Evolutionary conservation across 2,797 vertebrate genomes (phyloP).

Genomic region (Paramormyrops hopkinsi): DNA sequence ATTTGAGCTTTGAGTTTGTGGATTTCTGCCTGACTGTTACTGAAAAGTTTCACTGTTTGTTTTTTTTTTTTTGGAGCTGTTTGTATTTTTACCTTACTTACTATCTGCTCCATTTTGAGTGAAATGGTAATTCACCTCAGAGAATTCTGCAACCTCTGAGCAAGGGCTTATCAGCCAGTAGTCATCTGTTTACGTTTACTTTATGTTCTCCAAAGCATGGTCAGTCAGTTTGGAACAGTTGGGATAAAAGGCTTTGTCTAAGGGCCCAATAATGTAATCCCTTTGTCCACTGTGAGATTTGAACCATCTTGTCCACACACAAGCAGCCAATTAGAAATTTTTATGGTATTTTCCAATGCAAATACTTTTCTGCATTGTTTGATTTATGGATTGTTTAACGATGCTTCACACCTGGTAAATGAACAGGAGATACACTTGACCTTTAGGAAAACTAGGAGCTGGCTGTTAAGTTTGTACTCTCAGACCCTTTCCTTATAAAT

Average conservation of each 20-base stretch:
- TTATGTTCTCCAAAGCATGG: not conserved
- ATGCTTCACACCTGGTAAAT: slow-evolving; percentile 22
- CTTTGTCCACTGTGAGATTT: not conserved
- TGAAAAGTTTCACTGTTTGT: not conserved
- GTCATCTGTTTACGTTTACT: not conserved
- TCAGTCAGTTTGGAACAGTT: not conserved
- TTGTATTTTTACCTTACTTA: slow-evolving; percentile 61
- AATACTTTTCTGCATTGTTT: slow-evolving; percentile 49
- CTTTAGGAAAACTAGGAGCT: slow-evolving; percentile 19
- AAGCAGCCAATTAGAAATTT: not conserved
- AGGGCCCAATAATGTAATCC: not conserved
- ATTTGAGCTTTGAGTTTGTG: not conserved
- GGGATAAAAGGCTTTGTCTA: not conserved
- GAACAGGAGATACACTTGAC: not conserved
- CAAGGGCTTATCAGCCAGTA: slow-evolving; percentile 13
- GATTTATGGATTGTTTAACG: slow-evolving; percentile 33
- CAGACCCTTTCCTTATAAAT: not conserved
- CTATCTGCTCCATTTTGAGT: slow-evolving; percentile 62
- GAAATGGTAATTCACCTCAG: slow-evolving; percentile 72
- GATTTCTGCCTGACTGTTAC: slow-evolving; percentile 39
- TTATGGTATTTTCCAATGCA: slow-evolving; percentile 55
- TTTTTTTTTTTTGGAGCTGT: not conserved
- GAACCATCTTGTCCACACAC: not conserved
- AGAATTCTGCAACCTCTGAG: slow-evolving; percentile 74
- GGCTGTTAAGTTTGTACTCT: not conserved